phyloP scores from a whole-genome alignment of 2,797 vertebrate species.

The Neosilurus hyrtlii region DNA sequence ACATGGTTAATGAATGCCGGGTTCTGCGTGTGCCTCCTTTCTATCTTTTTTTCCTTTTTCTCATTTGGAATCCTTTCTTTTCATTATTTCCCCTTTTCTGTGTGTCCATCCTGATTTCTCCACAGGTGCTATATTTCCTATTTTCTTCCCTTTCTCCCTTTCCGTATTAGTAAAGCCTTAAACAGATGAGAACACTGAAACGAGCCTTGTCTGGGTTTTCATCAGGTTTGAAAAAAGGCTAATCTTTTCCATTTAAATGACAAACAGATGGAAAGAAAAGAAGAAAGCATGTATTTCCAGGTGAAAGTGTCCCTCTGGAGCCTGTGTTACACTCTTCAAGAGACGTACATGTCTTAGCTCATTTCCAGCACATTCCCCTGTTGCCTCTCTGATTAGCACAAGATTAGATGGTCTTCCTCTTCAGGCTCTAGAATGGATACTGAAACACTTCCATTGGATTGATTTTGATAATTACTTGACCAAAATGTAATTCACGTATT shows the following conservation, averaged over 20 bases:
- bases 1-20: conserved; percentile 36
- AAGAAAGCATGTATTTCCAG: conserved; percentile 41
- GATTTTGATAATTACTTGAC: conserved; percentile 33
- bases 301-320: conserved; percentile 35
- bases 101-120: conserved; percentile 8
- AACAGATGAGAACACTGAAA: conserved; percentile 25
- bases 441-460: conserved; percentile 32
- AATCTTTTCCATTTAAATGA: conserved; percentile 35
- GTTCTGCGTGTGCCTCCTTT: neutral
- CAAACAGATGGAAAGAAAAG: conserved; percentile 27
- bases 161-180: conserved; percentile 10
- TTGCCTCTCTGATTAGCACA: conserved; percentile 40
- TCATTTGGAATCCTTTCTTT: neutral
- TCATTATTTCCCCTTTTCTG: conserved; percentile 10
- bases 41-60: neutral
- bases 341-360: conserved; percentile 32
- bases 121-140: conserved; percentile 20
- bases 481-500: conserved; percentile 17
- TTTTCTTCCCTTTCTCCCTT: conserved; percentile 10
- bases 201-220: conserved; percentile 31
- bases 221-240: conserved; percentile 19
- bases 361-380: conserved; percentile 48
- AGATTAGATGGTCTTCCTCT: conserved; percentile 37
- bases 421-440: conserved; percentile 20
- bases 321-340: neutral